Evolutionary conservation across 2,113 vertebrate genomes (phyloP).

Genomic region (Pygoscelis antarcticus): DNA sequence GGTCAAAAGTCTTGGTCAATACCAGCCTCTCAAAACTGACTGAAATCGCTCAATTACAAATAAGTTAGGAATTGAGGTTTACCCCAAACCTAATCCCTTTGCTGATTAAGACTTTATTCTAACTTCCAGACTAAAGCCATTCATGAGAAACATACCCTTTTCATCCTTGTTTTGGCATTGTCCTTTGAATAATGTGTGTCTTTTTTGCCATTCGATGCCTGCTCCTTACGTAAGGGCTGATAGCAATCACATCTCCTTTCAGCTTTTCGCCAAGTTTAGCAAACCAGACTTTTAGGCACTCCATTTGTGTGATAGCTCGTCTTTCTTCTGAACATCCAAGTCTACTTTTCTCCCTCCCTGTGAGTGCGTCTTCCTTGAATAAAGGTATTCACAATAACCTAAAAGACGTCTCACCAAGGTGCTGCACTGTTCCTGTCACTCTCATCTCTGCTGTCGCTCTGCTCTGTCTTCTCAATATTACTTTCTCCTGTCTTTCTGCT

Average conservation of each 20-base stretch:
- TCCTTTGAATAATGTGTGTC: not conserved
- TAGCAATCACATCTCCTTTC: slow-evolving; percentile 8
- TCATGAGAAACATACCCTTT: not conserved
- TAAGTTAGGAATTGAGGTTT: not conserved
- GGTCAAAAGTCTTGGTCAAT: slow-evolving; percentile 9
- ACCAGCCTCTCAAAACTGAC: not conserved
- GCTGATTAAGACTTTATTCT: not conserved
- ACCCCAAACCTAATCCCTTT: not conserved
- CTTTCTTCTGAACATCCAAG: not conserved
- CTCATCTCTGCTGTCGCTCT: not conserved
- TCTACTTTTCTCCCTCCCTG: not conserved
- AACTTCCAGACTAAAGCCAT: not conserved
- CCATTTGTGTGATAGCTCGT: not conserved
- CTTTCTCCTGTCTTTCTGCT: not conserved
- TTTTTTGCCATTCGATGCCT: not conserved
- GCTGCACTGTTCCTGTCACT: not conserved
- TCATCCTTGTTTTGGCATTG: not conserved
- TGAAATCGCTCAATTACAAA: not conserved
- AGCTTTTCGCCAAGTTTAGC: not conserved
- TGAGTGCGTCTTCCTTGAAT: not conserved
- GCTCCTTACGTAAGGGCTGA: not conserved
- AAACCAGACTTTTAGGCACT: not conserved
- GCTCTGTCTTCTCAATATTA: not conserved
- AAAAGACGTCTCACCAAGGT: not conserved
- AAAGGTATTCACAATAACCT: not conserved